phyloP scores from a whole-genome alignment of 2,888 invertebrate species.

The Macrophya annulata region DNA sequence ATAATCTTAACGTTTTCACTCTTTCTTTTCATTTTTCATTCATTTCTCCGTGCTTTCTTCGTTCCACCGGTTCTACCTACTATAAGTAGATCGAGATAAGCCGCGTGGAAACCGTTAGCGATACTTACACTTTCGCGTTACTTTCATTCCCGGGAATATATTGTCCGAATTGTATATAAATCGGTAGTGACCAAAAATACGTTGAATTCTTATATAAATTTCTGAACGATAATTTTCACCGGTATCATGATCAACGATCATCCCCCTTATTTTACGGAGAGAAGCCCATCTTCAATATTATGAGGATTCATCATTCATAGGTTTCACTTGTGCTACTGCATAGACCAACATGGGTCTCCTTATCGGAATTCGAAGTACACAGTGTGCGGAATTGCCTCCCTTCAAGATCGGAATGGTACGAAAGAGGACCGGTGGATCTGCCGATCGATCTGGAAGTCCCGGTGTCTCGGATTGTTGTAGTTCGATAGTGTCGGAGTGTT shows the following conservation, averaged over 20 bases:
- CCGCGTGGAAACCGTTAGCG: constrained; percentile 17
- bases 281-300: neutral
- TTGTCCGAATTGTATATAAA: neutral
- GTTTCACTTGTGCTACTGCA: neutral
- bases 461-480: neutral
- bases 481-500: neutral
- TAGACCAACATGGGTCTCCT: neutral
- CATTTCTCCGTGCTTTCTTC: neutral
- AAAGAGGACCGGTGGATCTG: neutral
- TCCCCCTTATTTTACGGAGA: neutral
- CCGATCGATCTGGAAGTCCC: neutral
- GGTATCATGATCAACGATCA: neutral
- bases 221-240: neutral
- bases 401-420: neutral
- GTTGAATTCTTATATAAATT: neutral
- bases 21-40: neutral
- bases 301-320: neutral
- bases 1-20: neutral
- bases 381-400: neutral
- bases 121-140: neutral
- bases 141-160: constrained; percentile 3
- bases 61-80: neutral
- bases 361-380: neutral
- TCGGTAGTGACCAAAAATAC: constrained; percentile 5
- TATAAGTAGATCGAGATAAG: neutral